Conservation (phyloP, 2,797 vertebrate genomes). For the Alca torda region DNA sequence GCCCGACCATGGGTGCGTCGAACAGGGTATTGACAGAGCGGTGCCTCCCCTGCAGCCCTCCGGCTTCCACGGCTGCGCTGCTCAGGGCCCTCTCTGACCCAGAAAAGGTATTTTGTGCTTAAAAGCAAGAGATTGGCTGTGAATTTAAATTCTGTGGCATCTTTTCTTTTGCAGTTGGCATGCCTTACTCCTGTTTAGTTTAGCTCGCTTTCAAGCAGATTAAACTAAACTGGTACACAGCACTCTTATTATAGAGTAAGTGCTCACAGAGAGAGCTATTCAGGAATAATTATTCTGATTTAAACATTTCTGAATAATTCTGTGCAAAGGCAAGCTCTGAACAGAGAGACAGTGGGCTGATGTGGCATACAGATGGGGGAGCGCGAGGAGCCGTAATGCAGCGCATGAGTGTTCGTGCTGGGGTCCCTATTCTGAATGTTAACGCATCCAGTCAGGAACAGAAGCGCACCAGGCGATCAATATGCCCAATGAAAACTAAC, state of each 20-base stretch:
- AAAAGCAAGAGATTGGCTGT: slow-evolving; percentile 16
- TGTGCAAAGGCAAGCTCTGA: slow-evolving; percentile 19
- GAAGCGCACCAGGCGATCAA: slow-evolving; percentile 16
- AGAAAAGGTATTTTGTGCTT: slow-evolving; percentile 40
- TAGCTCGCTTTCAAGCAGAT: slow-evolving; percentile 66
- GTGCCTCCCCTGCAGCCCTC: background rate
- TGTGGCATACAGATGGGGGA: slow-evolving; percentile 20
- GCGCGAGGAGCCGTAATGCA: background rate
- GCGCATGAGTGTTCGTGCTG: background rate
- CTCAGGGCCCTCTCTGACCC: slow-evolving; percentile 13
- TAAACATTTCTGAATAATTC: slow-evolving; percentile 61
- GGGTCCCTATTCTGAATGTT: background rate
- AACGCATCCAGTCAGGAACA: background rate
- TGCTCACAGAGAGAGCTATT: slow-evolving; percentile 52
- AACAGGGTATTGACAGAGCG: background rate
- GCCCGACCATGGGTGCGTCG: background rate
- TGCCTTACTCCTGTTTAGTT: slow-evolving; percentile 47
- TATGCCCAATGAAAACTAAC: background rate
- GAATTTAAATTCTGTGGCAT: slow-evolving; percentile 40
- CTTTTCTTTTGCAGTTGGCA: slow-evolving; percentile 27
- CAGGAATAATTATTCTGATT: slow-evolving; percentile 67
- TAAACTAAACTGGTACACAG: slow-evolving; percentile 63
- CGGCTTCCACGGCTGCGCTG: background rate
- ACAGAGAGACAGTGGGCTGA: slow-evolving; percentile 1
- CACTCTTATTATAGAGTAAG: slow-evolving; percentile 59